A percentile compares a stretch with the other conserved stretches of the same genome.
These are phyloP conservation scores for Oenanthe melanoleuca DNA, from an alignment of 2,113 vertebrate species.

Conservation along the genomic window DNA sequence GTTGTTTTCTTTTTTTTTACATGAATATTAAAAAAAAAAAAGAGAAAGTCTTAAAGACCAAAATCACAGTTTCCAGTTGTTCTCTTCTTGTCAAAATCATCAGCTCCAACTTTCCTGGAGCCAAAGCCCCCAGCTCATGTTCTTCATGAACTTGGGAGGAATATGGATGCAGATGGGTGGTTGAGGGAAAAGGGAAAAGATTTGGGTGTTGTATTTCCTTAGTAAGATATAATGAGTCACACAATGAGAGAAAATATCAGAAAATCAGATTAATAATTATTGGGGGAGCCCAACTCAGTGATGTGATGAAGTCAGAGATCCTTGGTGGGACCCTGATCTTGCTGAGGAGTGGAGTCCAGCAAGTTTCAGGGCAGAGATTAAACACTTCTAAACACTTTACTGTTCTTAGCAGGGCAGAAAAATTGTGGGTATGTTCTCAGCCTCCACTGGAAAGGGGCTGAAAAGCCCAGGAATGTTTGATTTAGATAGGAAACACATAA, in stretches of 20 bases:
- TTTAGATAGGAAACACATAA: slow-evolving; percentile 6
- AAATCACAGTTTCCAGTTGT: neutral
- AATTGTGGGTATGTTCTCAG: slow-evolving; percentile 12
- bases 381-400: slow-evolving; percentile 31
- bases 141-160: neutral
- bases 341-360: neutral
- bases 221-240: neutral
- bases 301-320: neutral
- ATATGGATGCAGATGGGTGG: neutral
- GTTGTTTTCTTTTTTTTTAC: slow-evolving; percentile 53
- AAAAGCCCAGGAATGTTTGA: slow-evolving; percentile 46
- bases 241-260: fast-evolving
- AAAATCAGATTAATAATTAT: neutral
- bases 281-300: too few species aligned
- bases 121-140: neutral
- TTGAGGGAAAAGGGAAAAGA: neutral
- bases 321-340: neutral
- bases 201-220: neutral
- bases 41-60: neutral
- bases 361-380: neutral
- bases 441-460: neutral
- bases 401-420: slow-evolving; percentile 9
- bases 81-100: neutral
- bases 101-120: neutral
- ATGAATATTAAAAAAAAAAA: slow-evolving; percentile 67